Conservation (phyloP, 1,140 invertebrate species). For the Leptopilina boulardi region DNA sequence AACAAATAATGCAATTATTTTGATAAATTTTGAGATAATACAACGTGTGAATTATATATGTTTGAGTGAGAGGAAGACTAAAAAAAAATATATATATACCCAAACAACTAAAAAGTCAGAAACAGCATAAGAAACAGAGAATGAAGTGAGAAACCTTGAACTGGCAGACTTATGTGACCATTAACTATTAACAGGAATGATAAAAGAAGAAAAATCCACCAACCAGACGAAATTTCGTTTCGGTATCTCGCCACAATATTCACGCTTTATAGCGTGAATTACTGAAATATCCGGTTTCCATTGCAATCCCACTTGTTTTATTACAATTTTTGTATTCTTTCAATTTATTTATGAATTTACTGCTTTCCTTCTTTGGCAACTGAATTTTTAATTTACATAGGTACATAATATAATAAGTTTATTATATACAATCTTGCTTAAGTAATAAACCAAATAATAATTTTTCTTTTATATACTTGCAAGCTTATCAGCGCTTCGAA, state of each 20-base stretch:
- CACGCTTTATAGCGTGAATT: constrained; percentile 14
- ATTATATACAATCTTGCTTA: too few relatives aligned
- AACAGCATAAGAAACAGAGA: not conserved
- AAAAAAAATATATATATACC: not conserved
- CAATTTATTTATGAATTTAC: not conserved
- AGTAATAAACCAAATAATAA: too few relatives aligned
- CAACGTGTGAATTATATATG: too few relatives aligned
- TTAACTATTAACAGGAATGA: not conserved
- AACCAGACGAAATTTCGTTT: constrained; percentile 8
- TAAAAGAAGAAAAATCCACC: not conserved
- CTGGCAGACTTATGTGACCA: not conserved
- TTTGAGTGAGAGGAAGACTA: not conserved
- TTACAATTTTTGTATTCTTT: not conserved
- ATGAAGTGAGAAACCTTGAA: constrained; percentile 12
- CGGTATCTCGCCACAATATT: not conserved
- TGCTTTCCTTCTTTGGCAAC: not conserved
- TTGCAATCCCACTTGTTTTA: not conserved
- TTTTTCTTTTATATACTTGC: too few relatives aligned
- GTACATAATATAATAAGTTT: too few relatives aligned
- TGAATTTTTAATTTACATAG: constrained; percentile 2
- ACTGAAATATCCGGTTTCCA: constrained; percentile 1
- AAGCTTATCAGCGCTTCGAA: too few relatives aligned
- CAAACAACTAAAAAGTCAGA: not conserved
- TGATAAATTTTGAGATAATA: too few relatives aligned
- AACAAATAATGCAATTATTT: too few relatives aligned